Evolutionary conservation across 2,888 invertebrate genomes (phyloP).

Genomic region (Pasiphila rectangulata): DNA sequence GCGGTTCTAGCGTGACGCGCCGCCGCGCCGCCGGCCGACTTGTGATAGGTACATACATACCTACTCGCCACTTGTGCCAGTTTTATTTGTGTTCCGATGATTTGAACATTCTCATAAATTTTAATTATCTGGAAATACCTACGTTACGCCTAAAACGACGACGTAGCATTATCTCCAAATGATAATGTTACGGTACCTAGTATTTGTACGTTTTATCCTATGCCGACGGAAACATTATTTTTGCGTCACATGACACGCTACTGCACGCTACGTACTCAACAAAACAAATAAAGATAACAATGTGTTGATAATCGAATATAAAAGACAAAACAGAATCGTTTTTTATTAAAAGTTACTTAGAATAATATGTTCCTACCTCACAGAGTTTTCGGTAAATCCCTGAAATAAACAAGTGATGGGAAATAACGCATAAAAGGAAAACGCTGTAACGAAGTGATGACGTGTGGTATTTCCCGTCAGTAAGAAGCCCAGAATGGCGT

Average conservation of each 20-base stretch:
- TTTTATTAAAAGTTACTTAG: too few relatives aligned
- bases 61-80: constrained; percentile 24
- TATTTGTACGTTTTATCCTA: constrained; percentile 10
- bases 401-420: constrained; percentile 4
- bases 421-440: constrained; percentile 17
- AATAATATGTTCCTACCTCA: too few relatives aligned
- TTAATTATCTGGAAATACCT: too few relatives aligned
- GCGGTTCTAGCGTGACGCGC: constrained; percentile 57
- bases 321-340: constrained; percentile 12
- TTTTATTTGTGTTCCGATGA: constrained; percentile 25
- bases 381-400: constrained; percentile 7
- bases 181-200: neutral
- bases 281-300: constrained; percentile 53
- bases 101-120: constrained; percentile 3
- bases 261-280: constrained; percentile 32
- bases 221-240: constrained; percentile 30
- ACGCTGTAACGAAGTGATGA: constrained; percentile 33
- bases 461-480: constrained; percentile 62
- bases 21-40: too few relatives aligned
- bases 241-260: constrained; percentile 43
- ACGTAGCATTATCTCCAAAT: too few relatives aligned
- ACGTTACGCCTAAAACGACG: too few relatives aligned
- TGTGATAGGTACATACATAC: too few relatives aligned
- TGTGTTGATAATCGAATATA: constrained; percentile 2
- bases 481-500: constrained; percentile 37